phyloP scores from a whole-genome alignment of 1,140 invertebrate species.

The Dinothrombium tinctorium region DNA sequence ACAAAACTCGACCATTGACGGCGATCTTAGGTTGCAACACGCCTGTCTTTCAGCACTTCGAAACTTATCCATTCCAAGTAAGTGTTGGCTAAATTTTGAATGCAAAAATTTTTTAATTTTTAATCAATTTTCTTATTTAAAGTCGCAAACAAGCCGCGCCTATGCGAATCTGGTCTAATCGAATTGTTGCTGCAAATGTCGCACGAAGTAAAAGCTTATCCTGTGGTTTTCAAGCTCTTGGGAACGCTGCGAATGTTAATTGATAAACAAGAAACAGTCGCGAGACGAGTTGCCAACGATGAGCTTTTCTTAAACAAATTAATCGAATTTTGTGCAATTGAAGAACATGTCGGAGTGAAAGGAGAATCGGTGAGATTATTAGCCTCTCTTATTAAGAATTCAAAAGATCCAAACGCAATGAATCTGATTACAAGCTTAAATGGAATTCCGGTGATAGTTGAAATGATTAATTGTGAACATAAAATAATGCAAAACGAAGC shows the following conservation, averaged over 20 bases:
- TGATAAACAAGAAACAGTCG: slow-evolving; percentile 43
- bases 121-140: too few species aligned
- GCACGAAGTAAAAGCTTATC: slow-evolving; percentile 46
- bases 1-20: too few species aligned
- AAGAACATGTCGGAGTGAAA: slow-evolving; percentile 54
- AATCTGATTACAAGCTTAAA: slow-evolving; percentile 36
- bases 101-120: too few species aligned
- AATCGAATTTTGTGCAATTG: slow-evolving; percentile 49
- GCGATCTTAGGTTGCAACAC: too few species aligned
- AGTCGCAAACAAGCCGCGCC: too few species aligned
- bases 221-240: slow-evolving; percentile 60
- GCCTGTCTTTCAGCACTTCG: too few species aligned
- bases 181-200: too few species aligned
- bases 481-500: slow-evolving; percentile 72
- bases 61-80: too few species aligned
- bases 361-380: slow-evolving; percentile 50
- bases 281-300: slow-evolving; percentile 30
- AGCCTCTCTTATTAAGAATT: slow-evolving; percentile 54
- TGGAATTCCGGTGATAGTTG: slow-evolving; percentile 42
- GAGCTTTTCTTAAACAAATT: slow-evolving; percentile 33
- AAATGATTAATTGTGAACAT: slow-evolving; percentile 54
- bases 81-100: too few species aligned
- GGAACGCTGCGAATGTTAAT: slow-evolving; percentile 62
- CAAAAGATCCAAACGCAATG: slow-evolving; percentile 32
- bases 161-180: too few species aligned